Conservation (phyloP, 1,140 invertebrate species). For the Calephelis nemesis region DNA sequence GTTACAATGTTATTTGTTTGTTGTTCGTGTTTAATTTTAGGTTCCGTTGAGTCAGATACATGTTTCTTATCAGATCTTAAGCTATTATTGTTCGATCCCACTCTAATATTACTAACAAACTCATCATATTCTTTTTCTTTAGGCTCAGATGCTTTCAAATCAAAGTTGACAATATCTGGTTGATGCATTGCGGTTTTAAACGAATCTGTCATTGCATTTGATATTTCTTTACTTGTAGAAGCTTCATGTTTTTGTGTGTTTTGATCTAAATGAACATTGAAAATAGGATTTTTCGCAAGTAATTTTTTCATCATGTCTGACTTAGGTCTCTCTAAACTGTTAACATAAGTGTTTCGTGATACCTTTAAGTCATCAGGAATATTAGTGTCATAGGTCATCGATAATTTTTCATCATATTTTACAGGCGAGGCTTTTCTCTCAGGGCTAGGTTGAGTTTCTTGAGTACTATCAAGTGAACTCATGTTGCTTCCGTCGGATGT, state of each 20-base stretch:
- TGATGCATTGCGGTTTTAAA: conserved; percentile 74
- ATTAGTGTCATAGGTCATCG: conserved; percentile 78
- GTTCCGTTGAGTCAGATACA: conserved; percentile 51
- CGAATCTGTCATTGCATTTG: conserved; percentile 58
- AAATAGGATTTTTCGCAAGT: conserved; percentile 74
- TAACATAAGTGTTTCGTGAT: conserved; percentile 78
- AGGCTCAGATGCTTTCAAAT: conserved; percentile 57
- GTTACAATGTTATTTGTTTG: conserved; percentile 68
- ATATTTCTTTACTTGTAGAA: conserved; percentile 51
- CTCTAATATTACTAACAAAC: conserved; percentile 74
- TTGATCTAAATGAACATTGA: conserved; percentile 73
- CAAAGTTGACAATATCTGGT: conserved; percentile 75
- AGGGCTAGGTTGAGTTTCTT: conserved; percentile 39
- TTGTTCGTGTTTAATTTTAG: conserved; percentile 45
- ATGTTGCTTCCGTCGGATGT: conserved; percentile 67
- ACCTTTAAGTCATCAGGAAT: conserved; percentile 82
- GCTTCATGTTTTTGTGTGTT: conserved; percentile 50
- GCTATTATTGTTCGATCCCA: conserved; percentile 72
- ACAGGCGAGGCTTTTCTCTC: conserved; percentile 45
- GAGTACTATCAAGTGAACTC: conserved; percentile 61
- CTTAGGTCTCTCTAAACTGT: conserved; percentile 78
- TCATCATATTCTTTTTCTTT: conserved; percentile 64
- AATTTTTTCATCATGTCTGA: conserved; percentile 80
- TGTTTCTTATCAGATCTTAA: conserved; percentile 57
- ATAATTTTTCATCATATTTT: conserved; percentile 71